Conservation (phyloP, 2,797 vertebrate genomes). For the Trematomus bernacchii region DNA sequence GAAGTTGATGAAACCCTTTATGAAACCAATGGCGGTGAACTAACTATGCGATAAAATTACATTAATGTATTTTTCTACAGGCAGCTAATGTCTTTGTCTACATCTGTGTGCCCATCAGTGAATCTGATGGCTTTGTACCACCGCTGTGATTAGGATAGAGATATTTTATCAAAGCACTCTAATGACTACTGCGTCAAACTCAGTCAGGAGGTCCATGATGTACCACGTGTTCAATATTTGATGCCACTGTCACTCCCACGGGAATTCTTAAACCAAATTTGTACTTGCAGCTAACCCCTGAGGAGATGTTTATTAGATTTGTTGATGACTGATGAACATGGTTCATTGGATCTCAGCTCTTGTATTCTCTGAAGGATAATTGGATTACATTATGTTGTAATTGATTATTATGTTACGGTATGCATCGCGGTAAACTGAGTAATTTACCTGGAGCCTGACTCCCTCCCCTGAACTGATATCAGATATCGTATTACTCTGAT, state of each 20-base stretch:
- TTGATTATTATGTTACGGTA: conserved; percentile 84
- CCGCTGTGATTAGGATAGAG: conserved; percentile 31
- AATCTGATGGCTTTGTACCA: conserved; percentile 32
- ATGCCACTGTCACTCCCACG: conserved; percentile 73
- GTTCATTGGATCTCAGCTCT: conserved; percentile 77
- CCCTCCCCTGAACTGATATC: conserved; percentile 44
- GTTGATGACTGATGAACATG: conserved; percentile 85
- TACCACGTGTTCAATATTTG: conserved; percentile 72
- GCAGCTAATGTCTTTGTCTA: not conserved
- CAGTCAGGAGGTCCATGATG: conserved; percentile 63
- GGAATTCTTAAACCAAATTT: conserved; percentile 82
- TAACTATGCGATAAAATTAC: not conserved
- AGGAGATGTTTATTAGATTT: conserved; percentile 86
- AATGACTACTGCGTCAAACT: conserved; percentile 64
- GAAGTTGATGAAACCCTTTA: not conserved
- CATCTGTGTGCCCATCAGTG: conserved; percentile 1
- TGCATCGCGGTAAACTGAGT: conserved; percentile 73
- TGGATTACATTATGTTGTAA: conserved; percentile 79
- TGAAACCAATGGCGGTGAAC: not conserved
- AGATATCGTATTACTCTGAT: conserved; percentile 65
- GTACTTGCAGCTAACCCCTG: conserved; percentile 70
- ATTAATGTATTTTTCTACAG: not conserved
- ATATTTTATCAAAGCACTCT: conserved; percentile 67
- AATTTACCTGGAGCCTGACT: conserved; percentile 70
- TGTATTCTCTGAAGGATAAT: conserved; percentile 78